phyloP scores from a whole-genome alignment of 2,797 vertebrate genomes.

The Sorex maritimensis region DNA sequence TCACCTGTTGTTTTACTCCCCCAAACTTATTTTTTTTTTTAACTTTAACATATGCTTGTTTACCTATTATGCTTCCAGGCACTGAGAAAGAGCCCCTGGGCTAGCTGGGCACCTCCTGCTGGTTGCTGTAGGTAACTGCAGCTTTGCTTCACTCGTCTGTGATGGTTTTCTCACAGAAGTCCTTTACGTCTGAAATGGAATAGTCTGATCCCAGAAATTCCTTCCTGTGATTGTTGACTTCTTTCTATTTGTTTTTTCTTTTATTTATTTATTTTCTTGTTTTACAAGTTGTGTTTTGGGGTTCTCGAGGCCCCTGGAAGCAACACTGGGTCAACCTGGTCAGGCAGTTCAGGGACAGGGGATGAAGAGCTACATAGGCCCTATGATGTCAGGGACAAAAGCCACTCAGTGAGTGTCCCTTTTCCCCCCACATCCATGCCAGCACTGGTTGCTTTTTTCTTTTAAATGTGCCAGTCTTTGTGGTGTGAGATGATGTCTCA shows the following conservation, averaged over 20 bases:
- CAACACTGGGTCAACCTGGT: too few relatives aligned
- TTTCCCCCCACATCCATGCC: too few relatives aligned
- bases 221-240: background rate
- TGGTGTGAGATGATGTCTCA: too few relatives aligned
- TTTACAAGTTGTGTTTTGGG: too few relatives aligned
- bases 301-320: too few relatives aligned
- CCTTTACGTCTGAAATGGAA: background rate
- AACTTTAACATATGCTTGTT: background rate
- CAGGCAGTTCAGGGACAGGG: too few relatives aligned
- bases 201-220: background rate
- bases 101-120: background rate
- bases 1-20: too few relatives aligned
- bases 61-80: background rate
- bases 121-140: background rate
- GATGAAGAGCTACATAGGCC: too few relatives aligned
- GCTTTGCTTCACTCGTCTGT: background rate
- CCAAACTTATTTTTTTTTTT: background rate
- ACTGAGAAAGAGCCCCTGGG: constrained; percentile 10
- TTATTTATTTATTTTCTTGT: background rate
- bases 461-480: too few relatives aligned
- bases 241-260: background rate
- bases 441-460: too few relatives aligned
- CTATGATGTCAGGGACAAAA: too few relatives aligned
- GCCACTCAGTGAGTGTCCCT: too few relatives aligned
- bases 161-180: background rate